Conservation (phyloP, 1,140 invertebrate species). For the Watersipora subatra region DNA sequence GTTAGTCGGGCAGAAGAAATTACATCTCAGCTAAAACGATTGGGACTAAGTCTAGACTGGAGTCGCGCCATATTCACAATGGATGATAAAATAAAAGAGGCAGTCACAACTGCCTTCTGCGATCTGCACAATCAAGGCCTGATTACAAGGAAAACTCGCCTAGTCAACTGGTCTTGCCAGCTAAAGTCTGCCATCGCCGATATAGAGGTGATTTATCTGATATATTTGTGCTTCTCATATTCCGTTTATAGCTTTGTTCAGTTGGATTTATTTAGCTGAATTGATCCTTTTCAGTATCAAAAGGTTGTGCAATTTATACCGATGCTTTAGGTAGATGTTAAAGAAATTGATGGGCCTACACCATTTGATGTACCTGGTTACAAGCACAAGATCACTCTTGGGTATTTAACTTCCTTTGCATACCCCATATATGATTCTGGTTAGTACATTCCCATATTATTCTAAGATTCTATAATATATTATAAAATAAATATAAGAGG, state of each 20-base stretch:
- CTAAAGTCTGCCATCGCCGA: constrained; percentile 95
- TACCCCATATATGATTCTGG: constrained; percentile 58
- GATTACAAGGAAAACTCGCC: constrained; percentile 80
- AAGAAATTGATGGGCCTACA: constrained; percentile 52
- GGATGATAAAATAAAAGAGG: constrained; percentile 54
- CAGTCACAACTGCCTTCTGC: constrained; percentile 89
- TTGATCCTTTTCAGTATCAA: too few species aligned
- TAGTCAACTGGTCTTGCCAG: constrained; percentile 97
- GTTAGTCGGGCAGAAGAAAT: constrained; percentile 77
- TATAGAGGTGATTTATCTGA: constrained; percentile 68
- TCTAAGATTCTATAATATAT: too few species aligned
- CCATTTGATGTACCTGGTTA: constrained; percentile 80
- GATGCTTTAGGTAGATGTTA: neutral
- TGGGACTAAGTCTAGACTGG: constrained; percentile 93
- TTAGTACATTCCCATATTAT: too few species aligned
- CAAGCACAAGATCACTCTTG: constrained; percentile 70
- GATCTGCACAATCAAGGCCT: constrained; percentile 71
- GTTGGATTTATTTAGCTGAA: too few species aligned
- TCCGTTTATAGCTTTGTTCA: too few species aligned
- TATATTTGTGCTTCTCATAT: too few species aligned
- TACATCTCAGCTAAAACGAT: constrained; percentile 70
- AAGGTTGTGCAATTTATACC: too few species aligned
- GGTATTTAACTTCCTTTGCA: constrained; percentile 76
- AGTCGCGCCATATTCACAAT: constrained; percentile 81
- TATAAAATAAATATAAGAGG: too few species aligned